Evolutionary conservation across 2,888 invertebrate genomes (phyloP), one percentile per base, ranked within the genome.

Genomic region (Psylliodes chrysocephalus): DNA sequence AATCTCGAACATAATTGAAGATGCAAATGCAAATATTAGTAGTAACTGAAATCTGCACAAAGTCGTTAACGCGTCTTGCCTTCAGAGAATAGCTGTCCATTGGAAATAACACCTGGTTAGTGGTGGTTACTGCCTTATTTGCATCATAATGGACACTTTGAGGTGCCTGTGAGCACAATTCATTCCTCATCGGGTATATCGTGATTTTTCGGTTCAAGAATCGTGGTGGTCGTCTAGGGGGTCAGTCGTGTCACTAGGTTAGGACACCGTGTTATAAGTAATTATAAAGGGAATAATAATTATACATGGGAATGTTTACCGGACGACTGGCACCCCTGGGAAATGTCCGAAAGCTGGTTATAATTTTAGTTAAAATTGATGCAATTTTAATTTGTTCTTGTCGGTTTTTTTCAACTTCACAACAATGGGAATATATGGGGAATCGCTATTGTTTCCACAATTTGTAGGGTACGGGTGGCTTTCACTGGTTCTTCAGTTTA

Each of bases 21-120:
- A 69, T 75, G 73, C 72, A 70, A 77, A 75, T 75, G 76, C 74
- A 75, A 77, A 78, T 77, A 77, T 77, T 76, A 75, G 73, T 70
- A 73, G 71, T 73, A 77, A 77, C 77, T 77, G 78, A 78, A 77
- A 77, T 78, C 76, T 76, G 78, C 77, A 59, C 59, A 73, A 71
- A 78, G 77, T 80, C 81, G 80, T 80, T 81, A 80, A 74, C 78
- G 77, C 78, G 76, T 75, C 77, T 77, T 77, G 73, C 78, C 77
- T 76, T 75, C 74, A 77, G 78, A 79, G 77, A 78, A 79, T 78
- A 74, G 75, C 76, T 78, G 78, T 78, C 78, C 79, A 71, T 75
- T 78, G 73, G 76, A 75, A 76, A 73, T 73, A 78, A 80, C 81
- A 81, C 81, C 81, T 81, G 80, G 79, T 76, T 72, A 74, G 74